Base-by-base conservation (phyloP, 2,888 invertebrate species). In the Tachina fera region DNA sequence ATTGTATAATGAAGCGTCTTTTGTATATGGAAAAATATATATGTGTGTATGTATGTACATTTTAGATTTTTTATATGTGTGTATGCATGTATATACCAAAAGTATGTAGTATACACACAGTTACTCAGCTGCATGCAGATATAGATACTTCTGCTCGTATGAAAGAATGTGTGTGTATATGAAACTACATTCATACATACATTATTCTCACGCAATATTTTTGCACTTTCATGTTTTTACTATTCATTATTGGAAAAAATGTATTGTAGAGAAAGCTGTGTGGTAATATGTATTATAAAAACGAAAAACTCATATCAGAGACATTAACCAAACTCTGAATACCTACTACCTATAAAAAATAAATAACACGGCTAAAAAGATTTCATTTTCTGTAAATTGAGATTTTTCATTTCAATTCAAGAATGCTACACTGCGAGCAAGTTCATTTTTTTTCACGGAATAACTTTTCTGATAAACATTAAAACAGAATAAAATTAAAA, bases 341-440 rank as follows among this genome's bases (percentile, higher is more conserved):
- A 31, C 31, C 22, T 22, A 22, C 22, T 3, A 2, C 67, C 72
- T 68, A 65, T 51, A 51, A 58, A 79, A 77, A 63, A 56, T 3
- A 63, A 71, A 63, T 71, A 79, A 76, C 63, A 76, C 71, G 67
- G 74, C 74, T 79, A 79, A 84, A 82, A 71, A 83, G 79, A 76
- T 86, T 86, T 86, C 83, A 83, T 83, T 86, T 83, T 72, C 82
- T 87, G 88, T 87, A 88, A 84, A 87, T 85, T 87, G 86, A 75
- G 87, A 87, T 87, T 88, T 88, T 87, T 85, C 83, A 87, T 84
- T 88, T 85, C 87, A 87, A 88, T 88, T 88, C 78, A 84, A 87
- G 87, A 82, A 88, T 86, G 75, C 87, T 70, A 81, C 70, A 87
- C 82, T 82, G 71, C 83, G 83, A 83, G 85, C 76, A 83, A 78